Evolutionary conservation across 2,797 vertebrate genomes (phyloP).

Genomic region (Oryzias sinensis): DNA sequence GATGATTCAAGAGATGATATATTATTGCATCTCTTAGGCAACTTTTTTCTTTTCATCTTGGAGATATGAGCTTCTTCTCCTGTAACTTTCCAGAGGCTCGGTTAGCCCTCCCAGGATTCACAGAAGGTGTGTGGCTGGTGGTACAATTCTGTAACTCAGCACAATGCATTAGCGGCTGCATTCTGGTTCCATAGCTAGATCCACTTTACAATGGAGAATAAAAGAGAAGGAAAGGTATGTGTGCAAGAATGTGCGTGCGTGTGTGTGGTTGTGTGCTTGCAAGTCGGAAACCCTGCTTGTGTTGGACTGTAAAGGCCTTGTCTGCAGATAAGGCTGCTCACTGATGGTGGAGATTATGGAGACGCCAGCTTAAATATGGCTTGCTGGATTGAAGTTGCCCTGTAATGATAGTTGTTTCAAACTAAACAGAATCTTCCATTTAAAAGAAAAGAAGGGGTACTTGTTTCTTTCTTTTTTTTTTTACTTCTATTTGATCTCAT

Average conservation of each 20-base stretch:
- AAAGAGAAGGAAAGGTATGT: constrained; percentile 30
- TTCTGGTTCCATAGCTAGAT: constrained; percentile 34
- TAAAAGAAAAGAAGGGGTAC: constrained; percentile 33
- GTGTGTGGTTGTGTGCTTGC: constrained; percentile 46
- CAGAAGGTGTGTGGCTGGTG: constrained; percentile 23
- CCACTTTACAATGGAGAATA: constrained; percentile 42
- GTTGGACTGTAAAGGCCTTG: constrained; percentile 58
- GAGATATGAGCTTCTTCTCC: constrained; percentile 30
- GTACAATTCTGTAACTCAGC: constrained; percentile 19
- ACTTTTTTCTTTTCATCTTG: constrained; percentile 60
- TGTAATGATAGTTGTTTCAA: constrained; percentile 79
- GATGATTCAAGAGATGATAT: constrained; percentile 14
- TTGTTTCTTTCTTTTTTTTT: constrained; percentile 21
- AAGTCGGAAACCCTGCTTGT: constrained; percentile 41
- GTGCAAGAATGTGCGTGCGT: constrained; percentile 30
- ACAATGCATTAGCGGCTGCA: constrained; percentile 12
- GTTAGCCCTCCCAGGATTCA: constrained; percentile 14
- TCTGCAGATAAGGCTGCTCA: constrained; percentile 74
- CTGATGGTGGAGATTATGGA: constrained; percentile 77
- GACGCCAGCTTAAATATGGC: constrained; percentile 78
- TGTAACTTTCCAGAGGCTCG: constrained; percentile 38
- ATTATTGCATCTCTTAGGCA: neutral
- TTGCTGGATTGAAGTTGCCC: constrained; percentile 74
- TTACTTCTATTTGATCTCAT: constrained; percentile 16
- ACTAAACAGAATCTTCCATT: constrained; percentile 70